Conservation (phyloP, 2,113 vertebrate genomes). For the Strix uralensis region DNA sequence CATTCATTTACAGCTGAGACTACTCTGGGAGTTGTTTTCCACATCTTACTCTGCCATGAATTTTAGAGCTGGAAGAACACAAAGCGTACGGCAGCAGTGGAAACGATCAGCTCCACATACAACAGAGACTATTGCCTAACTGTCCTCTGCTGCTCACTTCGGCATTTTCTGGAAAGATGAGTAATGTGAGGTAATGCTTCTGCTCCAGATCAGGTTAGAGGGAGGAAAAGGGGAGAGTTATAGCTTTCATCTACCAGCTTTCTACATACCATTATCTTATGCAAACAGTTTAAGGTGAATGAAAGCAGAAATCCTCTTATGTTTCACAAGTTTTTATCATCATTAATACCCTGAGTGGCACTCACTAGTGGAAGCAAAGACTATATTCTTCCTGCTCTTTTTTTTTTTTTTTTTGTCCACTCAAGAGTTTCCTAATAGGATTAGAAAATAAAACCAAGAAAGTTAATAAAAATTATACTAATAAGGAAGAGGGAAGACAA, state of each 20-base stretch:
- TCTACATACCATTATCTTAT: neutral
- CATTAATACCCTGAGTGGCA: neutral
- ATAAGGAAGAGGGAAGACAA: neutral
- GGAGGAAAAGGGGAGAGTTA: neutral
- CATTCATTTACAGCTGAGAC: neutral
- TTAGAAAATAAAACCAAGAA: neutral
- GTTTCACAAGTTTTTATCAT: neutral
- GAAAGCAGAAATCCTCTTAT: neutral
- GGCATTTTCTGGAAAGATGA: neutral
- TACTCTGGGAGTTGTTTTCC: neutral
- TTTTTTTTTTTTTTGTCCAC: neutral
- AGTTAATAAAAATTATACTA: neutral
- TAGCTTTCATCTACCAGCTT: neutral
- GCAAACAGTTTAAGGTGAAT: neutral
- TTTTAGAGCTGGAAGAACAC: neutral
- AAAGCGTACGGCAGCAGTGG: neutral
- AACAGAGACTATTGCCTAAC: neutral
- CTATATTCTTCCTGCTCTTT: neutral
- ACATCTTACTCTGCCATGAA: neutral
- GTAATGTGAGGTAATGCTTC: neutral
- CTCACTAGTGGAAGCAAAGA: neutral
- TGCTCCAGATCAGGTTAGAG: neutral
- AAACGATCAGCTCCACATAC: neutral
- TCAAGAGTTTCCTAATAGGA: neutral
- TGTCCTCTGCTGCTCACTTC: neutral